Percentiles rank a stretch among this genome's conserved stretches.
These are phyloP conservation scores for Bryconaethiops microstoma DNA, from an alignment of 2,797 vertebrate species.

Conservation along the genomic window DNA sequence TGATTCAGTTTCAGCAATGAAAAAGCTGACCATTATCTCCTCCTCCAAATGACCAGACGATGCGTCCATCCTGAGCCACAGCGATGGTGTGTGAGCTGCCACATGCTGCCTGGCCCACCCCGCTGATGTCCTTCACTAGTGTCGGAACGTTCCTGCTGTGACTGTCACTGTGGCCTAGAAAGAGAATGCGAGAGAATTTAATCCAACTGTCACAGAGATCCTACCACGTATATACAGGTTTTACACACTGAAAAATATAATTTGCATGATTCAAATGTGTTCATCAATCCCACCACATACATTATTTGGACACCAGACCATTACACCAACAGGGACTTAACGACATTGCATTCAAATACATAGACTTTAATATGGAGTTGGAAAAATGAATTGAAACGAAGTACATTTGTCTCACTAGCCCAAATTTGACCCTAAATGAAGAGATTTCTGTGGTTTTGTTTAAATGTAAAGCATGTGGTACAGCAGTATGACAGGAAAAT, in stretches of 20 bases:
- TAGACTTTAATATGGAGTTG: too few species aligned
- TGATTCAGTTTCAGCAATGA: background rate
- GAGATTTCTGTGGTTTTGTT: too few species aligned
- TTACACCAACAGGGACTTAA: too few species aligned
- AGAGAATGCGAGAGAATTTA: background rate
- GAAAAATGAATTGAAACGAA: too few species aligned
- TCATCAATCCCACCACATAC: too few species aligned
- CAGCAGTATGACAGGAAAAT: too few species aligned
- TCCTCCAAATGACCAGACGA: conserved; percentile 84
- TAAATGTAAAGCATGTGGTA: too few species aligned
- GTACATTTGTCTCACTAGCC: too few species aligned
- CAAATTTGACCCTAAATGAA: too few species aligned
- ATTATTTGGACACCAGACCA: too few species aligned
- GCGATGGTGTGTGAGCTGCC: conserved; percentile 85
- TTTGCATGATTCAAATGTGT: too few species aligned
- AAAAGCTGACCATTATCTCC: conserved; percentile 80
- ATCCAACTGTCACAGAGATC: background rate
- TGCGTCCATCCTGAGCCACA: conserved; percentile 82
- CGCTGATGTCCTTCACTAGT: conserved; percentile 84
- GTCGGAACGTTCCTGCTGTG: conserved; percentile 84
- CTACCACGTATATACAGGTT: background rate
- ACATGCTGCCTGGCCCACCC: conserved; percentile 82
- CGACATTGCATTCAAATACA: too few species aligned
- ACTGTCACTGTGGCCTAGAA: conserved; percentile 82
- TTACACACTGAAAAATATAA: background rate